Percentiles rank a stretch among this genome's conserved stretches.
These are phyloP conservation scores for Pongo pygmaeus DNA, from an alignment of 2,113 vertebrate genomes.

Conservation along the genomic window DNA sequence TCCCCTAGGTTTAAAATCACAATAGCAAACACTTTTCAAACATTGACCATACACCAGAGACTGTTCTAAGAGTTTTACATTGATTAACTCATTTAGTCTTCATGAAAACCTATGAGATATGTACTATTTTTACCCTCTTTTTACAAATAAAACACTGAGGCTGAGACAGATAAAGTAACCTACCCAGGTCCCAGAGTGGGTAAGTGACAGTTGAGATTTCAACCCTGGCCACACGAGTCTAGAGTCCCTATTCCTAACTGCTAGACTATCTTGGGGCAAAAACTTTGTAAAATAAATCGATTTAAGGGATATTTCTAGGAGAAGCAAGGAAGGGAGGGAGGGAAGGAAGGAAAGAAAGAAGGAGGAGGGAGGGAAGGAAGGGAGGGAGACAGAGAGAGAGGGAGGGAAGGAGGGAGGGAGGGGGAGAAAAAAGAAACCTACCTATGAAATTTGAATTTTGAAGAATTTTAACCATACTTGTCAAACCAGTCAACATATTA, in stretches of 20 bases:
- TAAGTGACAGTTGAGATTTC: neutral
- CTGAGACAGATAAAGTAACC: neutral
- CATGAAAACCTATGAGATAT: neutral
- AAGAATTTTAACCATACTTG: neutral
- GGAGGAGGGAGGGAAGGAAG: too few species aligned
- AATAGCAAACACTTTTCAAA: neutral
- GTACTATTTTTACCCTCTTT: neutral
- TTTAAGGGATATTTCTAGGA: neutral
- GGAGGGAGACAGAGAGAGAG: too few species aligned
- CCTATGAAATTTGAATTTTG: conserved; percentile 10
- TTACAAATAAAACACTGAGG: neutral
- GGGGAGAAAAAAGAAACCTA: neutral
- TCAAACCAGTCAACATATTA: neutral
- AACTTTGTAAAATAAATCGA: neutral
- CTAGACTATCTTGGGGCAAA: neutral
- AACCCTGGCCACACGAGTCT: neutral
- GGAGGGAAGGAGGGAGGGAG: neutral
- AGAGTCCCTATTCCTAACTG: neutral
- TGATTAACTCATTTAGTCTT: neutral
- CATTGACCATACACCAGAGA: neutral
- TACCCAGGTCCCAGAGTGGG: neutral
- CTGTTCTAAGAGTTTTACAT: neutral
- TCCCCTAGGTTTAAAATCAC: neutral
- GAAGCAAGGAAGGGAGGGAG: neutral
- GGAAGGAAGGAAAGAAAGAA: too few species aligned